These are phyloP conservation scores for Orius laevigatus DNA, from an alignment of 1,140 invertebrate species.

Conservation along the genomic window DNA sequence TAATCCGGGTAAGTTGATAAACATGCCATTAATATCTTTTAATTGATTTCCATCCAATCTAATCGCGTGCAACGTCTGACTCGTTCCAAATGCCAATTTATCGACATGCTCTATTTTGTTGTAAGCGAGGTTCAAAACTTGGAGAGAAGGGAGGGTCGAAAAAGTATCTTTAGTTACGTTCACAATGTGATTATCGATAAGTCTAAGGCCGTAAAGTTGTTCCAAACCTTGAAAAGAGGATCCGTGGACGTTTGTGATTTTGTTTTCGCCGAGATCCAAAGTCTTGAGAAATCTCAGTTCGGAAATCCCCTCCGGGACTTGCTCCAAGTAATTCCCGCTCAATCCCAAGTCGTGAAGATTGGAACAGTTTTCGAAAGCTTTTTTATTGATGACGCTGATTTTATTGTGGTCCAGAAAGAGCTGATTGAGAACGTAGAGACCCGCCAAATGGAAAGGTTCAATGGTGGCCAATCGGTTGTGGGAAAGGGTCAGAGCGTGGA, in stretches of 20 bases:
- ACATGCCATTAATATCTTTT: constrained; percentile 45
- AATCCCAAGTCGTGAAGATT: constrained; percentile 71
- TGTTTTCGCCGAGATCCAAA: constrained; percentile 71
- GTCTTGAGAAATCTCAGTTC: constrained; percentile 56
- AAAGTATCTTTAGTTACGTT: constrained; percentile 49
- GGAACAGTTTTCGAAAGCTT: constrained; percentile 62
- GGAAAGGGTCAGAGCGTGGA: constrained; percentile 56
- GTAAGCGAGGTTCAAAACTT: constrained; percentile 49
- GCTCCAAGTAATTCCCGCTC: constrained; percentile 62
- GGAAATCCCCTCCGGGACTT: constrained; percentile 58
- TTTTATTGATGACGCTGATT: constrained; percentile 46
- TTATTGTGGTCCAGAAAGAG: constrained; percentile 59
- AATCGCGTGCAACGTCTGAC: constrained; percentile 43
- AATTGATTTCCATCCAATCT: constrained; percentile 50
- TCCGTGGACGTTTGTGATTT: constrained; percentile 44
- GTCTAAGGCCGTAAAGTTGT: constrained; percentile 38
- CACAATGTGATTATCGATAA: constrained; percentile 48
- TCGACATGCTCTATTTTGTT: constrained; percentile 48
- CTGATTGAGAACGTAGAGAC: constrained; percentile 51
- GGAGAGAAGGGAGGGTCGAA: constrained; percentile 41
- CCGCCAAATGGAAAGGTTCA: constrained; percentile 49
- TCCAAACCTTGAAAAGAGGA: constrained; percentile 44
- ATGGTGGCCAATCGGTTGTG: constrained; percentile 53
- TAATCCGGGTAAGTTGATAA: constrained; percentile 42
- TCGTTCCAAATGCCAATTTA: constrained; percentile 43